Evolutionary conservation across 1,140 invertebrate species (phyloP).

Genomic region (Euglossa dilemma): DNA sequence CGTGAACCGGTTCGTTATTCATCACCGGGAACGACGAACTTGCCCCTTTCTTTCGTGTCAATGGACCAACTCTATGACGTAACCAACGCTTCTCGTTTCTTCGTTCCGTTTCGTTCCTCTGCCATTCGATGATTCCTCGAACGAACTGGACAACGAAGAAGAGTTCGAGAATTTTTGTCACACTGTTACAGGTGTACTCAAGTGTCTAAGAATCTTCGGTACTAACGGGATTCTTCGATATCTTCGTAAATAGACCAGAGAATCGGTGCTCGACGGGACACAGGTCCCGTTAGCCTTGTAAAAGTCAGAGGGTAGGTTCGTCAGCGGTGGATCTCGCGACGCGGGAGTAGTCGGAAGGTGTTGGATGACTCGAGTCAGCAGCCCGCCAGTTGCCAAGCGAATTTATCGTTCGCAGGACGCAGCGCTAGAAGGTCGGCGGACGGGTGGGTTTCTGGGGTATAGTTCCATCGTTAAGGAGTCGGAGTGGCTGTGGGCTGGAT

Average conservation of each 20-base stretch:
- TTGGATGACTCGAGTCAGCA: slow-evolving; percentile 69
- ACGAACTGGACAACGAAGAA: no score
- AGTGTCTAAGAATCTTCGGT: no score
- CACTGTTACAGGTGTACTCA: no score
- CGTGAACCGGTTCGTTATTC: slow-evolving; percentile 11
- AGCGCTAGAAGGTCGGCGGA: slow-evolving; percentile 41
- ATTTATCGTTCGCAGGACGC: slow-evolving; percentile 69
- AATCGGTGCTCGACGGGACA: no score
- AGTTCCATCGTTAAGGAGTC: slow-evolving; percentile 72
- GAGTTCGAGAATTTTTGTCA: no score
- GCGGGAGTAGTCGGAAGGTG: slow-evolving; percentile 2
- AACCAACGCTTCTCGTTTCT: no score
- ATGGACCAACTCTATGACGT: no score
- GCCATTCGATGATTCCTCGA: no score
- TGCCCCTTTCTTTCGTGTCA: not conserved
- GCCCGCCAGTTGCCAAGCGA: slow-evolving; percentile 71
- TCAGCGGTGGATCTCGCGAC: slow-evolving; percentile 25
- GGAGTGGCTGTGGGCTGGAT: slow-evolving; percentile 64
- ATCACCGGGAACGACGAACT: not conserved
- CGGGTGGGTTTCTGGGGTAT: slow-evolving; percentile 54
- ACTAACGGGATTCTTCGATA: no score
- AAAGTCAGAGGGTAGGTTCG: not conserved
- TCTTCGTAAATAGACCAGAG: no score
- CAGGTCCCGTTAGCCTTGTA: no score
- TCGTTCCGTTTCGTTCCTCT: no score